Evolutionary conservation across 2,888 invertebrate species (phyloP), one percentile per base, ranked within the genome.

Genomic region (Latrodectus elegans): DNA sequence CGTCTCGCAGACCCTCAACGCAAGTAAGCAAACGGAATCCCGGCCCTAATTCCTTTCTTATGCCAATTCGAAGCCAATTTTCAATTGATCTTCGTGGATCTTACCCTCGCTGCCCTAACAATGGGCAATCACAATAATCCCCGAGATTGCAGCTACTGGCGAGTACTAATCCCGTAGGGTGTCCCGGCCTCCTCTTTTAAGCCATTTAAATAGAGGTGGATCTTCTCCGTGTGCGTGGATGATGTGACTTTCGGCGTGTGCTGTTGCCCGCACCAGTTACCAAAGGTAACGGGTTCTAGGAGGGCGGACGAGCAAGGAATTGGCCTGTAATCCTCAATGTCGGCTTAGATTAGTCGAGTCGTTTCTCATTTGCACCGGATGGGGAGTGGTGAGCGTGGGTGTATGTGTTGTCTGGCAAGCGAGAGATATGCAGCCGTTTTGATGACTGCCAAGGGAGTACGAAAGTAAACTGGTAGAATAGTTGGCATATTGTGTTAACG

Each of bases 171-270:
- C 82, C 82, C 82, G 14, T 49, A 68, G 55, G 79, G 75, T 68
- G 68, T 75, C 70, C 81, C 65, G 52, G 49, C 72, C 53, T 74
- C 22, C 80, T 26, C 64, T 72, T 72, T 72, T 80, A 82, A 82
- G 82, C 82, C 82, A 75, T 82, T 82, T 82, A 82, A 82, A 82
- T 82, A 74, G 75, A 82, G 64, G 70, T 38, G 17, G n/a, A 68
- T 68, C 67, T 68, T 68, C 17, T 17, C 67, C 38, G 38, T 1
- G 38, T 38, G 38, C 38, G 38, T 2, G 38, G 38, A 38, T 22
- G 22, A 1, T 17, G 60, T 60, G 60, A 60, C 10, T 60, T 60
- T 60, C n/a, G 60, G 60, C 60, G 38, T 60, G 55, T 60, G 52
- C 79, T 80, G 71, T 79, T 79, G 73, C 81, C 52, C 73, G 11